Percentiles rank a stretch among this genome's conserved stretches.
Evolutionary conservation across 2,797 vertebrate genomes (phyloP).

Genomic region (Enteromius trimaculatus): DNA sequence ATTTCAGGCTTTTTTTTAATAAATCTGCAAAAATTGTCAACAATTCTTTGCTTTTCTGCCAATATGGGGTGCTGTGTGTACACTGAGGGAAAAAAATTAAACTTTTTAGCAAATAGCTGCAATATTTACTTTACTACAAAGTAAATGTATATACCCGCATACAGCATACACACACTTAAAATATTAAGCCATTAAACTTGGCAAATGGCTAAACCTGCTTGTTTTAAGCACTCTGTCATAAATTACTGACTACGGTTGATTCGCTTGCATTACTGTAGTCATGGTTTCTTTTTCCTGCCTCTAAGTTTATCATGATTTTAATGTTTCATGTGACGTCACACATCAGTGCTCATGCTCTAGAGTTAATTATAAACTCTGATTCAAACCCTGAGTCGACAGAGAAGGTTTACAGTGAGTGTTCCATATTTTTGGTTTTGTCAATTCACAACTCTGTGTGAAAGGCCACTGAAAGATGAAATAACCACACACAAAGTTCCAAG

Average conservation of each 20-base stretch:
- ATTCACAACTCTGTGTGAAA: neutral
- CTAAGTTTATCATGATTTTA: neutral
- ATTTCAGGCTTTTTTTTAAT: too few species aligned
- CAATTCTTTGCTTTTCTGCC: too few species aligned
- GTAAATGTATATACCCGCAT: too few species aligned
- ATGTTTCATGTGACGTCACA: neutral
- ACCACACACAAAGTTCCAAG: slow-evolving; percentile 61
- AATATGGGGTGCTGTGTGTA: too few species aligned
- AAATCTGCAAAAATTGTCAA: too few species aligned
- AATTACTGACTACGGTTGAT: neutral
- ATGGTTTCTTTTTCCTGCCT: too few species aligned
- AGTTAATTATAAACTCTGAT: neutral
- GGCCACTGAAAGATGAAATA: slow-evolving; percentile 13
- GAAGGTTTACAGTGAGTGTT: neutral
- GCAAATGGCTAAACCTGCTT: neutral
- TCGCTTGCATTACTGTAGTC: neutral
- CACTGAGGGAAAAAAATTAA: too few species aligned
- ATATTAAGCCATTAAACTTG: neutral
- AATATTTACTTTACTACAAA: too few species aligned
- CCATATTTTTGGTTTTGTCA: neutral
- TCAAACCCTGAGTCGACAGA: neutral
- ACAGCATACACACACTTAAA: neutral
- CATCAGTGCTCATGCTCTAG: neutral
- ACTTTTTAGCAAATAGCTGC: too few species aligned
- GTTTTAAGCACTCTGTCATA: neutral